Percentiles rank a stretch among this genome's conserved stretches.
Evolutionary conservation across 2,797 vertebrate species (phyloP).

Genomic region (Clarias platycephalus): DNA sequence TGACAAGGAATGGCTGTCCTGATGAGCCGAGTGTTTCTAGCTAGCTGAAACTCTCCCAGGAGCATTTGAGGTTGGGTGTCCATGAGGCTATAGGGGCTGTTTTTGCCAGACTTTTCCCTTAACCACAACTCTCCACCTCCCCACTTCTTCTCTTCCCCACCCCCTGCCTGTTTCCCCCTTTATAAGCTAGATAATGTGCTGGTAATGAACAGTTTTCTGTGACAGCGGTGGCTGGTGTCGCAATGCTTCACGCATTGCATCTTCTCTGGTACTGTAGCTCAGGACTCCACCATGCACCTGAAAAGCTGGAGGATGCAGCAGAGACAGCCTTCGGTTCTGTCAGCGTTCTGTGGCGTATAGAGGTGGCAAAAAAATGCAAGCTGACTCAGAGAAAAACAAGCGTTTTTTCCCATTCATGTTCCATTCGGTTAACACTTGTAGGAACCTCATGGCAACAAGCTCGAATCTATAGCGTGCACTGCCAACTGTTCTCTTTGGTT

Average conservation of each 20-base stretch:
- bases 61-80: constrained; percentile 38
- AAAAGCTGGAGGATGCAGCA: constrained; percentile 28
- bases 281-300: constrained; percentile 7
- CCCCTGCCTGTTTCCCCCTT: constrained; percentile 33
- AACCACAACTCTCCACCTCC: constrained; percentile 42
- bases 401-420: constrained; percentile 45
- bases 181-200: constrained; percentile 54
- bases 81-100: constrained; percentile 32
- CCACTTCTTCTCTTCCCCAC: constrained; percentile 11
- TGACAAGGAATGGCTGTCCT: neutral
- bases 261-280: constrained; percentile 12
- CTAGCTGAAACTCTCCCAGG: constrained; percentile 22
- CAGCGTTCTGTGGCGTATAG: constrained; percentile 42
- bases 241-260: constrained; percentile 32
- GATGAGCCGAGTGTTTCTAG: constrained; percentile 30
- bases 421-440: constrained; percentile 38
- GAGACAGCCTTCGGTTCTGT: constrained; percentile 31
- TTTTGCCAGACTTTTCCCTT: constrained; percentile 35
- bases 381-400: constrained; percentile 39
- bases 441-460: constrained; percentile 44
- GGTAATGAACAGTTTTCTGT: constrained; percentile 56
- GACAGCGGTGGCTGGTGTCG: constrained; percentile 31
- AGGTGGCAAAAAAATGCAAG: constrained; percentile 52
- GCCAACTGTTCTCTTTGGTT: constrained; percentile 40
- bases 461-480: constrained; percentile 29